phyloP scores from a whole-genome alignment of 2,888 invertebrate species.

The Andrena minutula region DNA sequence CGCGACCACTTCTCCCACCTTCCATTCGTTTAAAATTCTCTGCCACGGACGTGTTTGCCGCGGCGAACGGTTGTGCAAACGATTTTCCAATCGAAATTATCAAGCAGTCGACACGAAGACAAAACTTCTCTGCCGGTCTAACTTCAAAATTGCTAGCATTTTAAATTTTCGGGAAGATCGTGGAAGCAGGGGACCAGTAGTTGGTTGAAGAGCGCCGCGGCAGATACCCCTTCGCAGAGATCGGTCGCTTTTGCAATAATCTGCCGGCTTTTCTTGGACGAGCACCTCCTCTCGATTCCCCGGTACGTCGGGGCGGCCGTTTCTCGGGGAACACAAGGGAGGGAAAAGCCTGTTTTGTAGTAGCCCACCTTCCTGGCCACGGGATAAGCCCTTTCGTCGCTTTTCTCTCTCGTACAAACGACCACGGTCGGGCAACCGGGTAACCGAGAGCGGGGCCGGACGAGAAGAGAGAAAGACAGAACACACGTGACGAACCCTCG shows the following conservation, averaged over 20 bases:
- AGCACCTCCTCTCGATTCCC: neutral
- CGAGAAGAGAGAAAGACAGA: constrained; percentile 33
- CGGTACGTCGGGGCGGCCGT: constrained; percentile 9
- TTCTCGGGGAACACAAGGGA: constrained; percentile 6
- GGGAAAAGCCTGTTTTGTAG: neutral
- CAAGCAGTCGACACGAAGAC: too few relatives aligned
- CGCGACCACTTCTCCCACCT: neutral
- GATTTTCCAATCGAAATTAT: too few relatives aligned
- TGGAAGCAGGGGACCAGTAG: neutral
- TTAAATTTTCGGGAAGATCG: too few relatives aligned
- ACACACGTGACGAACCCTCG: constrained; percentile 33
- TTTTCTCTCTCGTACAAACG: constrained; percentile 27
- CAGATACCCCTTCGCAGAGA: constrained; percentile 1
- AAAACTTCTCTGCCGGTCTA: too few relatives aligned
- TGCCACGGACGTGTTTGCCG: neutral
- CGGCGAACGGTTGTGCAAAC: too few relatives aligned
- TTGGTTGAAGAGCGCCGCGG: neutral
- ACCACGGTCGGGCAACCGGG: neutral
- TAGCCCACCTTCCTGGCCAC: neutral
- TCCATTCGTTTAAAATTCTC: neutral
- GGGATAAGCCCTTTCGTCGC: constrained; percentile 8
- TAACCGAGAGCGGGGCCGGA: constrained; percentile 20
- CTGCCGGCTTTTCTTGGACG: neutral
- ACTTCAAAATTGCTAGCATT: too few relatives aligned
- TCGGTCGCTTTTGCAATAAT: constrained; percentile 5